These are phyloP conservation scores for Drosophila mimetica DNA, from an alignment of 2,888 invertebrate genomes.

Conservation along the genomic window DNA sequence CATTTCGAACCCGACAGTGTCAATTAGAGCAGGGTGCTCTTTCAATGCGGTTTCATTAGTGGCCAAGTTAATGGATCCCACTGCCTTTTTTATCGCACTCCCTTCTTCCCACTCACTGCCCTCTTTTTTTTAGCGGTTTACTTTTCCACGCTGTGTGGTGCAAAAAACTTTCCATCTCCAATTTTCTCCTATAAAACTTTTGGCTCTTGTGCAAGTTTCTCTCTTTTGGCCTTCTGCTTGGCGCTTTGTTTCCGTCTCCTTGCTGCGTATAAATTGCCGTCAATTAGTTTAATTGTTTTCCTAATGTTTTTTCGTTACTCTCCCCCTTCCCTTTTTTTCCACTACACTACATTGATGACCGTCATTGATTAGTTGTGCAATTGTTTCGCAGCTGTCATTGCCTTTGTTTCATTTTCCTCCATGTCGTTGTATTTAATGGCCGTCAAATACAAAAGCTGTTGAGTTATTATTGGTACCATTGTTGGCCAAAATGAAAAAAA, in stretches of 20 bases:
- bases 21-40: constrained; percentile 28
- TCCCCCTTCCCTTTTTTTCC: not conserved
- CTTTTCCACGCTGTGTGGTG: constrained; percentile 39
- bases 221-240: not conserved
- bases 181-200: constrained; percentile 60
- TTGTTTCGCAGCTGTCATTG: constrained; percentile 32
- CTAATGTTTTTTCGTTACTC: constrained; percentile 37
- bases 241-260: constrained; percentile 19
- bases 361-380: constrained; percentile 51
- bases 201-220: constrained; percentile 32
- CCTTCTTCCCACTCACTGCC: not conserved
- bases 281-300: constrained; percentile 77
- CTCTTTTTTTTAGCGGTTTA: constrained; percentile 60
- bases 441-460: constrained; percentile 32
- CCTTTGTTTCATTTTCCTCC: constrained; percentile 30
- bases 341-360: constrained; percentile 43
- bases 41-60: constrained; percentile 51
- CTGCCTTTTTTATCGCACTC: not conserved
- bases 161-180: constrained; percentile 62
- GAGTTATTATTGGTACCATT: constrained; percentile 34
- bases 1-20: constrained; percentile 19
- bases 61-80: constrained; percentile 41
- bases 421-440: constrained; percentile 20
- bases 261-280: constrained; percentile 73
- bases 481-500: constrained; percentile 11